Evolutionary conservation across 1,140 invertebrate genomes (phyloP).

Genomic region (Drosophila santomea): DNA sequence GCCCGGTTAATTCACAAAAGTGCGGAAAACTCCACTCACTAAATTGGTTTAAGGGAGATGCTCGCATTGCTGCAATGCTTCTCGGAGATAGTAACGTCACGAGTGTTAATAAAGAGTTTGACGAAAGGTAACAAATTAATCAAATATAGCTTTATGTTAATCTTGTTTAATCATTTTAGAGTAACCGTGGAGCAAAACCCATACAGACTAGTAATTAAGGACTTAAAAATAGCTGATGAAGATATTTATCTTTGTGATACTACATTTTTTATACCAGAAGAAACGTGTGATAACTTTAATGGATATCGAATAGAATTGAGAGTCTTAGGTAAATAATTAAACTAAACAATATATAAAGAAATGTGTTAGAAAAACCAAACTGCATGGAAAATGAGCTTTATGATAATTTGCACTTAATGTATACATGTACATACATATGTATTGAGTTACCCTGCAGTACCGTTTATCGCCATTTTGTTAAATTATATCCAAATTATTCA

Average conservation of each 20-base stretch:
- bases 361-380: too few relatives aligned
- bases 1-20: constrained; percentile 90
- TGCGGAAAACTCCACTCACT: constrained; percentile 94
- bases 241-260: constrained; percentile 84
- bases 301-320: constrained; percentile 82
- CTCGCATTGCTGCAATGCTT: constrained; percentile 92
- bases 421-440: too few relatives aligned
- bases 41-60: constrained; percentile 94
- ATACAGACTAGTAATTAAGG: constrained; percentile 81
- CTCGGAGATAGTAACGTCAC: constrained; percentile 89
- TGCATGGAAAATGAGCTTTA: background rate
- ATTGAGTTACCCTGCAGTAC: too few relatives aligned
- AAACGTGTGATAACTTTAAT: constrained; percentile 84
- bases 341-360: background rate
- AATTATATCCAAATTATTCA: too few relatives aligned
- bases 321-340: constrained; percentile 76
- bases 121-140: constrained; percentile 87
- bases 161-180: constrained; percentile 34
- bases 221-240: constrained; percentile 83
- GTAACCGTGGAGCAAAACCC: constrained; percentile 80
- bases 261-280: constrained; percentile 84
- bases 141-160: background rate
- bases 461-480: too few relatives aligned
- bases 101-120: constrained; percentile 89
- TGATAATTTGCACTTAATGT: too few relatives aligned